Evolutionary conservation across 2,797 vertebrate species (phyloP).

Genomic region (Macroramphosus scolopax): DNA sequence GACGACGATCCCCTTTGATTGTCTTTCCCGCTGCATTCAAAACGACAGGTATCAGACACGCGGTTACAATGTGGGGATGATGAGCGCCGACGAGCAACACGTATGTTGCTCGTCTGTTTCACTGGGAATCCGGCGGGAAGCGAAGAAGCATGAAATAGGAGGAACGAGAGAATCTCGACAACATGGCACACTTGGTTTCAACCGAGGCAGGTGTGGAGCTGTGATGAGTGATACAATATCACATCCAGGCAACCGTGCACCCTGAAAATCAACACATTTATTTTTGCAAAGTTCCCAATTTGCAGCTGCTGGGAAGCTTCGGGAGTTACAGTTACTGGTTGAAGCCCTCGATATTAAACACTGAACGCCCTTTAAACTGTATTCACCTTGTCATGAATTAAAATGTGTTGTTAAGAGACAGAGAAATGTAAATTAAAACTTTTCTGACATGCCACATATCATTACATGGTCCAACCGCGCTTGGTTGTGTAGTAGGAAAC

Average conservation of each 20-base stretch:
- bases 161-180: conserved; percentile 7
- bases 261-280: conserved; percentile 25
- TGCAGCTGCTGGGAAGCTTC: neutral
- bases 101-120: no score
- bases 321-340: conserved; percentile 12
- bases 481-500: no score
- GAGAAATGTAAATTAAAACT: no score
- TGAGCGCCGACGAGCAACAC: conserved; percentile 55
- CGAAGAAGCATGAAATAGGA: conserved; percentile 6
- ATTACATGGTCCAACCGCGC: no score
- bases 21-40: conserved; percentile 21
- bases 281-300: conserved; percentile 18
- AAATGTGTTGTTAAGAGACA: no score
- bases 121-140: conserved; percentile 11
- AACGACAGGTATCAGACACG: conserved; percentile 53
- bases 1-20: conserved; percentile 54
- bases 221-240: conserved; percentile 22
- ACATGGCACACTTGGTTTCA: conserved; percentile 29
- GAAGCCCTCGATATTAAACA: neutral
- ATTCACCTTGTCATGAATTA: no score
- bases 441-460: no score
- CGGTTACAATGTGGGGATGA: conserved; percentile 45
- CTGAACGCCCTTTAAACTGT: no score
- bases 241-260: conserved; percentile 19
- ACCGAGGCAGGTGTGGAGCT: conserved; percentile 31